Percentiles rank a stretch among this genome's conserved stretches.
These are phyloP conservation scores for Rhabditoides inermis DNA, from an alignment of 2,888 invertebrate genomes.

Conservation along the genomic window DNA sequence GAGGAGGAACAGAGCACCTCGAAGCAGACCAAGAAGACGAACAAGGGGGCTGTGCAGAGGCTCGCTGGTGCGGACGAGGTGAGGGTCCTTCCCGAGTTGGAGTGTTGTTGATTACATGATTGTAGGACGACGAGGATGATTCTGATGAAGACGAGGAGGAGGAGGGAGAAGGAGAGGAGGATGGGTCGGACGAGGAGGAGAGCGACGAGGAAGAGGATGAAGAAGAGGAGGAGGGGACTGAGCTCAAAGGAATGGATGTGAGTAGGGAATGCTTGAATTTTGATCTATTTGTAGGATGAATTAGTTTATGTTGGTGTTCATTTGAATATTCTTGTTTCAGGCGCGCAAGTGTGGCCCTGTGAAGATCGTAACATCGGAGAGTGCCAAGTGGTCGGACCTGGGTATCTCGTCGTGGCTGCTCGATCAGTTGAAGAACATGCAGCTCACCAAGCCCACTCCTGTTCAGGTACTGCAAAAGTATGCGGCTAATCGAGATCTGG, in stretches of 20 bases:
- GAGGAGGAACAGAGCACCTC: no score
- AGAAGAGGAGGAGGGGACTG: constrained; percentile 16
- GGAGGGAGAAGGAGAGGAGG: constrained; percentile 3
- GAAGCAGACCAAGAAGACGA: no score
- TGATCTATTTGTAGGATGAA: no score
- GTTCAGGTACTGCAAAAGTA: no score
- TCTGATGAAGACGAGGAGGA: constrained; percentile 8
- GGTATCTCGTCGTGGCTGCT: constrained; percentile 39
- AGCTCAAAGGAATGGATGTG: not conserved
- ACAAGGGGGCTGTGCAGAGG: constrained; percentile 15
- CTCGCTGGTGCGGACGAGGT: no score
- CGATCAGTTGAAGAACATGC: constrained; percentile 38
- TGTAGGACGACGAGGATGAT: constrained; percentile 17
- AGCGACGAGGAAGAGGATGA: constrained; percentile 5
- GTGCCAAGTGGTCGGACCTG: constrained; percentile 23
- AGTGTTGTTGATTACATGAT: no score
- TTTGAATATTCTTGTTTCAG: not conserved
- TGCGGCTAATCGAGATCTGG: no score
- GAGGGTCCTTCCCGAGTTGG: no score
- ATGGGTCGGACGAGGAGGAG: constrained; percentile 8
- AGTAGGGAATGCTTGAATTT: not conserved
- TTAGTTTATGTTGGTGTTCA: not conserved
- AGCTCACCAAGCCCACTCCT: constrained; percentile 39
- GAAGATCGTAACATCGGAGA: not conserved
- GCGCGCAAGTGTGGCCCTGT: not conserved